phyloP scores from a whole-genome alignment of 2,113 vertebrate genomes.

The Anarhynchus alexandrinus region DNA sequence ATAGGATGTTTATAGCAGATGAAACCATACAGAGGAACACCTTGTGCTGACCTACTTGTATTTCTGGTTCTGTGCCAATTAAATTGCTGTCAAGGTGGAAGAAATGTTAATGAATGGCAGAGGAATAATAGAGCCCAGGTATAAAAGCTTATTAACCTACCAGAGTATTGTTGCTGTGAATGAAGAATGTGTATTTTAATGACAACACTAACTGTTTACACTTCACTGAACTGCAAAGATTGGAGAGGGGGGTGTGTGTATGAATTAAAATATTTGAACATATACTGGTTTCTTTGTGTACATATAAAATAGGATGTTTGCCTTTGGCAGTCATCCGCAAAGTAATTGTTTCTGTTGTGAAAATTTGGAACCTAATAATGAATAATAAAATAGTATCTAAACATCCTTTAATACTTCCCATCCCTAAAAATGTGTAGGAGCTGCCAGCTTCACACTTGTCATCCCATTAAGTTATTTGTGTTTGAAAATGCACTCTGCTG shows the following conservation, averaged over 20 bases:
- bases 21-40: slow-evolving; percentile 60
- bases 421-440: not conserved
- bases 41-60: slow-evolving; percentile 68
- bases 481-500: not conserved
- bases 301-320: slow-evolving; percentile 39
- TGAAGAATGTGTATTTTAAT: slow-evolving; percentile 36
- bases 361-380: slow-evolving; percentile 1
- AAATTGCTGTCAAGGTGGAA: slow-evolving; percentile 48
- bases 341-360: slow-evolving; percentile 45
- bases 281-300: slow-evolving; percentile 21
- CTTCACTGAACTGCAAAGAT: slow-evolving; percentile 48
- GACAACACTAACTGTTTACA: slow-evolving; percentile 46
- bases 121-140: not conserved
- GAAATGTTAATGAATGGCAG: slow-evolving; percentile 49
- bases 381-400: slow-evolving; percentile 8
- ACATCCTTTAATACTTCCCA: not conserved
- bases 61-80: slow-evolving; percentile 54
- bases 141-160: slow-evolving; percentile 25
- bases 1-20: slow-evolving; percentile 66
- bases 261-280: not conserved
- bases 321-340: slow-evolving; percentile 52
- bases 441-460: not conserved
- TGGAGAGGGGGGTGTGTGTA: not conserved
- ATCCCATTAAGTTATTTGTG: not conserved
- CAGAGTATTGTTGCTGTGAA: slow-evolving; percentile 10